These are phyloP conservation scores for Semotilus atromaculatus DNA, from an alignment of 2,797 vertebrate genomes.

Conservation along the genomic window DNA sequence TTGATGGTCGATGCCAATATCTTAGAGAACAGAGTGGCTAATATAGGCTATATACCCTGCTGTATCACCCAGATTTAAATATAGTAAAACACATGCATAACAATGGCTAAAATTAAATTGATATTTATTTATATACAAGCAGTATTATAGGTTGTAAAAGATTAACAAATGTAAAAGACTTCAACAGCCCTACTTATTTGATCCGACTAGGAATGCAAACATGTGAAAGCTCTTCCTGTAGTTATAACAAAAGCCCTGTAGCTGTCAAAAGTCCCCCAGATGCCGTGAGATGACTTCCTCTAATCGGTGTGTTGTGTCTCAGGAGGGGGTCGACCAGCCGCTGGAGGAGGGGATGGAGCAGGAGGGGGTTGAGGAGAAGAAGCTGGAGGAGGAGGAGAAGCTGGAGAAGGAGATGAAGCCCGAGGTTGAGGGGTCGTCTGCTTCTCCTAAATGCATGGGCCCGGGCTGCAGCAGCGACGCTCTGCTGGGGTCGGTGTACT, in stretches of 20 bases:
- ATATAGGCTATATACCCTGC: no score
- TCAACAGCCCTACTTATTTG: not conserved
- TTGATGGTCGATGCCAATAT: no score
- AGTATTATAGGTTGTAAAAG: no score
- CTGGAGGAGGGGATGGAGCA: not conserved
- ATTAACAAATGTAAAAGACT: no score
- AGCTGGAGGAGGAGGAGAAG: not conserved
- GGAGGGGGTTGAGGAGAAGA: constrained; percentile 60
- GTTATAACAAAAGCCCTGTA: not conserved
- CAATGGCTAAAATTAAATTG: no score
- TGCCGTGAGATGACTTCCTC: not conserved
- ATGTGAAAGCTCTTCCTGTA: not conserved
- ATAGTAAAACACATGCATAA: no score
- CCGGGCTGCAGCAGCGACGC: constrained; percentile 86
- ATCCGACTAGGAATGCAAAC: not conserved
- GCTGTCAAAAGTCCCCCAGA: not conserved
- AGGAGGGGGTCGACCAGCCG: constrained; percentile 62
- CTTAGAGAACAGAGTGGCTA: no score
- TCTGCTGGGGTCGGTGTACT: constrained; percentile 93
- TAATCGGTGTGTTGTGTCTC: constrained; percentile 60
- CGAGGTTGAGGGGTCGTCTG: constrained; percentile 52
- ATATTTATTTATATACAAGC: no score
- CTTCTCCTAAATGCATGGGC: constrained; percentile 86
- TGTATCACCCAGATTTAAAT: no score
- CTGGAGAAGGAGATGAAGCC: constrained; percentile 59